Evolutionary conservation across 2,888 invertebrate species (phyloP).

Genomic region (Apotomis betuletana): DNA sequence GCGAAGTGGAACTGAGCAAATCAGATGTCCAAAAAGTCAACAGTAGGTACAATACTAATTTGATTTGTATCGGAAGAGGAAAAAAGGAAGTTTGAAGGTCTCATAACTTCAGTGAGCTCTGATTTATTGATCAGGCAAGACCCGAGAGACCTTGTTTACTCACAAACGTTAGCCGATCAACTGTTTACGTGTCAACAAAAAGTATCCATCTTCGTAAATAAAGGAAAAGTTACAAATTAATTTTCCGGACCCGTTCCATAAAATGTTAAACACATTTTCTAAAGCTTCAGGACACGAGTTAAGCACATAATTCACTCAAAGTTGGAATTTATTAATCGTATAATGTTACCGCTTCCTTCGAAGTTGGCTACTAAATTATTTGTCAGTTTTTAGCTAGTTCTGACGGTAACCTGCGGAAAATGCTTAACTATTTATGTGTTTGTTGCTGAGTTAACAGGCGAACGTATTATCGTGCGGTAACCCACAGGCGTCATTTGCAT

Average conservation of each 20-base stretch:
- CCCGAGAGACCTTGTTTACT: slow-evolving; percentile 42
- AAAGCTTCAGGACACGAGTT: slow-evolving; percentile 1
- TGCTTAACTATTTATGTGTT: slow-evolving; percentile 13
- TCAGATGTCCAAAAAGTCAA: slow-evolving; percentile 44
- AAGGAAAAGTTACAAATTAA: slow-evolving; percentile 5
- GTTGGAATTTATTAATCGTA: slow-evolving; percentile 9
- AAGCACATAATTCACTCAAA: slow-evolving; percentile 10
- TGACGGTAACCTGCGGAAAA: slow-evolving; percentile 7
- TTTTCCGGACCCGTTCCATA: background rate
- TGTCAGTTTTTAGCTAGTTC: slow-evolving; percentile 1
- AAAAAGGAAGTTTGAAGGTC: slow-evolving; percentile 52
- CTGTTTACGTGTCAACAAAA: slow-evolving; percentile 18
- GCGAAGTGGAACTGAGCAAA: slow-evolving; percentile 31
- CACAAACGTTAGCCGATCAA: slow-evolving; percentile 25
- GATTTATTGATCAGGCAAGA: slow-evolving; percentile 53
- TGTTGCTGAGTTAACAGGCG: slow-evolving; percentile 12
- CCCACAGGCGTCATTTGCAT: slow-evolving; percentile 15
- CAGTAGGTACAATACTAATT: slow-evolving; percentile 47
- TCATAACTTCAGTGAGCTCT: slow-evolving; percentile 50
- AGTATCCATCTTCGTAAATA: background rate
- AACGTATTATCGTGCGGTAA: slow-evolving; percentile 5
- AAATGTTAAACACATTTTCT: slow-evolving; percentile 1
- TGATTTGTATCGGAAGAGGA: slow-evolving; percentile 49
- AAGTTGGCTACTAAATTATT: slow-evolving; percentile 24
- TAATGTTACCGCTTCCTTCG: slow-evolving; percentile 18